Conservation (phyloP, 2,888 invertebrate species). For the Junonia oenone region DNA sequence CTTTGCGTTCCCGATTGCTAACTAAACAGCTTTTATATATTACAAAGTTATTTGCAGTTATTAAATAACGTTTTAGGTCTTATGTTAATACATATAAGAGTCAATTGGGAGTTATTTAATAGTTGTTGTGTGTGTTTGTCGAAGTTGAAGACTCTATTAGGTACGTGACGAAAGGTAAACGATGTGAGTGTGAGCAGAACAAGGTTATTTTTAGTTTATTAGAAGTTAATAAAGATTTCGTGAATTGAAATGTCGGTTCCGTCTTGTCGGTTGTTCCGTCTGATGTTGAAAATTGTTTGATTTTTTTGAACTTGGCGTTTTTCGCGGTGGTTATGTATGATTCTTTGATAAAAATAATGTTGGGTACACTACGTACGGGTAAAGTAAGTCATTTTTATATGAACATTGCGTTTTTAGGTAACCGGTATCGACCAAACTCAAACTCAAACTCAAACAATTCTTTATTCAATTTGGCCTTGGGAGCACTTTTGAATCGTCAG, state of each 20-base stretch:
- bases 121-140: slow-evolving; percentile 19
- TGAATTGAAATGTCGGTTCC: slow-evolving; percentile 33
- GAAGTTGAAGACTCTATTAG: slow-evolving; percentile 35
- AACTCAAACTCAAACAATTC: too few relatives aligned
- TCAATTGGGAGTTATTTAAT: background rate
- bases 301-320: too few relatives aligned
- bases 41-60: slow-evolving; percentile 3
- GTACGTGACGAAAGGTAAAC: slow-evolving; percentile 36
- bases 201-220: slow-evolving; percentile 29
- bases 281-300: background rate
- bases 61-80: slow-evolving; percentile 10
- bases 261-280: slow-evolving; percentile 14
- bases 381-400: too few relatives aligned
- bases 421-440: too few relatives aligned
- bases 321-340: too few relatives aligned
- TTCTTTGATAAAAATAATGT: too few relatives aligned
- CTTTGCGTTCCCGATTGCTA: slow-evolving; percentile 32
- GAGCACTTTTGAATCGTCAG: too few relatives aligned
- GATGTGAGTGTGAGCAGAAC: slow-evolving; percentile 29
- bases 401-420: too few relatives aligned
- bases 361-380: too few relatives aligned
- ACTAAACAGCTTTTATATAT: slow-evolving; percentile 31
- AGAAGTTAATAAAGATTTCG: slow-evolving; percentile 29
- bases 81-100: slow-evolving; percentile 9
- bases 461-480: too few relatives aligned